These are phyloP conservation scores for Popillia japonica DNA, from an alignment of 1,140 invertebrate species.

Conservation along the genomic window DNA sequence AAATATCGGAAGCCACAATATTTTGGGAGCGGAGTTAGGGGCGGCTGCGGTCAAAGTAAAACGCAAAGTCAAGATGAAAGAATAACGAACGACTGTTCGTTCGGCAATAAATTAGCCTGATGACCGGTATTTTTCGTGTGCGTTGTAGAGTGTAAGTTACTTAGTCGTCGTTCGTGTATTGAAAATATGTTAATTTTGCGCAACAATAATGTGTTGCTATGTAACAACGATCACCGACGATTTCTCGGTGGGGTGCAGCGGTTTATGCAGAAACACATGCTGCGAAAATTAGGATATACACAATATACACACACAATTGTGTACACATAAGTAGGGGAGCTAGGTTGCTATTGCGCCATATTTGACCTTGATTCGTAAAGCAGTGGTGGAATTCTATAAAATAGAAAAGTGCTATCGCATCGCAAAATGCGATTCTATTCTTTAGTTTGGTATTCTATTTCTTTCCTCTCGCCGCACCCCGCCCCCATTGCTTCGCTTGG, in stretches of 20 bases:
- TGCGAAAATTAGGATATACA: conserved; percentile 6
- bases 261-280: conserved; percentile 22
- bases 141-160: neutral
- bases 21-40: neutral
- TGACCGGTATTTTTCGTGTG: conserved; percentile 9
- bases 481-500: too few species aligned
- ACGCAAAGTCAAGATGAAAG: neutral
- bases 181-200: neutral
- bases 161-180: neutral
- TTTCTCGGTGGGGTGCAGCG: neutral
- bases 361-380: too few species aligned
- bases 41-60: neutral
- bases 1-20: conserved; percentile 28
- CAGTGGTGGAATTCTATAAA: too few species aligned
- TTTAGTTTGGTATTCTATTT: too few species aligned
- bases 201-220: neutral
- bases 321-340: too few species aligned
- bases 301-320: neutral
- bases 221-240: neutral
- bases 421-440: too few species aligned
- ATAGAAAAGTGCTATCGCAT: too few species aligned
- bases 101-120: conserved; percentile 25
- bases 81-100: neutral
- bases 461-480: too few species aligned
- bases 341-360: too few species aligned